These are phyloP conservation scores for Fregata magnificens DNA, from an alignment of 2,113 vertebrate species.

Conservation along the genomic window DNA sequence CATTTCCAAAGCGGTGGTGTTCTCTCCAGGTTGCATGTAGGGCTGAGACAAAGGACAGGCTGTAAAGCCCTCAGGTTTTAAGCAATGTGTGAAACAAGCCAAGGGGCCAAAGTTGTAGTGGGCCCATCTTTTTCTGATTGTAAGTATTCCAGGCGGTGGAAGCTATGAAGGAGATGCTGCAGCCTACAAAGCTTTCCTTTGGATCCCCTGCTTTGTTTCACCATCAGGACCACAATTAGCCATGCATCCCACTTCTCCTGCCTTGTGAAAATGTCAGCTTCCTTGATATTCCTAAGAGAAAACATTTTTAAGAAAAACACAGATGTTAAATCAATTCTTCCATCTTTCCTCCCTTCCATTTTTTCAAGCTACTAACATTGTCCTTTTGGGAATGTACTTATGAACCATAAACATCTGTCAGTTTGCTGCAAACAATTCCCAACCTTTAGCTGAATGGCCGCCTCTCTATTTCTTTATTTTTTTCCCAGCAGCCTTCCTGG, in stretches of 20 bases:
- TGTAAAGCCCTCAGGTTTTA: background rate
- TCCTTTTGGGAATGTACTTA: constrained; percentile 38
- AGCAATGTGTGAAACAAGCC: background rate
- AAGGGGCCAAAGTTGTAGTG: background rate
- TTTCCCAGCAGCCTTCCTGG: background rate
- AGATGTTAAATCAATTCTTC: constrained; percentile 35
- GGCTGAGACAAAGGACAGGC: background rate
- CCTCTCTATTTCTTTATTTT: background rate
- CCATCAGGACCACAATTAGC: background rate
- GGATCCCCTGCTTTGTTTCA: background rate
- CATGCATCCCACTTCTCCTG: background rate
- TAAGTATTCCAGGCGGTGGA: background rate
- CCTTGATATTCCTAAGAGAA: background rate
- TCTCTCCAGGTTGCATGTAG: background rate
- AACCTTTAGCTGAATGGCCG: background rate
- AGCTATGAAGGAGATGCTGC: background rate
- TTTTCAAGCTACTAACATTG: background rate
- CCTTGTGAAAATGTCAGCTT: constrained; percentile 45
- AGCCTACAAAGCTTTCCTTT: background rate
- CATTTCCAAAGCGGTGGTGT: background rate
- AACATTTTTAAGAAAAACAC: background rate
- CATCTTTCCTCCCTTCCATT: background rate
- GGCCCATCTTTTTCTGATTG: accelerated
- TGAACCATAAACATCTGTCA: constrained; percentile 41
- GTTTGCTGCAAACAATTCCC: constrained; percentile 21